Evolutionary conservation across 2,888 invertebrate genomes (phyloP).

Genomic region (Dryadula phaetusa): DNA sequence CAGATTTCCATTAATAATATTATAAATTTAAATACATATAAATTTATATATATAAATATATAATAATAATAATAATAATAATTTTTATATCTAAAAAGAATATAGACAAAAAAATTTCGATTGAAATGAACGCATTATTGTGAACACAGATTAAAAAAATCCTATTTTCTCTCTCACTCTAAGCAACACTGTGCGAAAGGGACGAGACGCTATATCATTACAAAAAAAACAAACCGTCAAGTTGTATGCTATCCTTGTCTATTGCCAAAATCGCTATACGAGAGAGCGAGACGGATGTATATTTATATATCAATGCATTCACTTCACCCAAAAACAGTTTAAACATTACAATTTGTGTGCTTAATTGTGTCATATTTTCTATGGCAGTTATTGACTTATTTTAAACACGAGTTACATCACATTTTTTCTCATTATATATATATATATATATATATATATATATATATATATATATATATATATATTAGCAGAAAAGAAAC

Average conservation of each 20-base stretch:
- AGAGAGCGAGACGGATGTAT: constrained; percentile 9
- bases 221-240: too few species aligned
- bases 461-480: too few species aligned
- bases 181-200: background rate
- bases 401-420: constrained; percentile 17
- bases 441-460: too few species aligned
- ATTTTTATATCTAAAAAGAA: constrained; percentile 23
- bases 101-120: background rate
- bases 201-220: too few species aligned
- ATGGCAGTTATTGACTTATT: constrained; percentile 40
- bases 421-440: background rate
- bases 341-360: constrained; percentile 38
- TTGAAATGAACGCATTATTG: constrained; percentile 21
- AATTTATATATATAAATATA: constrained; percentile 2
- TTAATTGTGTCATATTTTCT: constrained; percentile 36
- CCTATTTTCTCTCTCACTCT: background rate
- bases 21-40: background rate
- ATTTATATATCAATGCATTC: constrained; percentile 16
- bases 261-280: background rate
- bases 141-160: background rate
- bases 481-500: background rate
- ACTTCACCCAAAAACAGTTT: constrained; percentile 23
- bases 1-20: background rate
- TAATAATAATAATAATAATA: too few species aligned
- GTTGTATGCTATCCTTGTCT: too few species aligned